Base-by-base conservation (phyloP, 2,888 invertebrate genomes). In the Laspeyria flexula region DNA sequence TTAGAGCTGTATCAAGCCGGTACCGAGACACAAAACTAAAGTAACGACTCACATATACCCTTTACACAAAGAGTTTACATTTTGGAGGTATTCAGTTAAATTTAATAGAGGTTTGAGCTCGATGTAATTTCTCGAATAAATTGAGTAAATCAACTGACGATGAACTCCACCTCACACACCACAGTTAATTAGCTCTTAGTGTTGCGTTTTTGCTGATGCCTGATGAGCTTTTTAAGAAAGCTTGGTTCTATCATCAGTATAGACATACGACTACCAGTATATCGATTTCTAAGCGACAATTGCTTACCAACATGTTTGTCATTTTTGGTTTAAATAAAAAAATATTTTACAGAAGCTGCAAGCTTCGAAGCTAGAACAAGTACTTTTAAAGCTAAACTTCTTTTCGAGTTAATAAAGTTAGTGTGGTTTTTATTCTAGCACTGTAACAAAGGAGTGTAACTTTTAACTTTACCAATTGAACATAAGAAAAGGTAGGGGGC, bases 401-500 rank as follows among this genome's bases (percentile, higher is more conserved):
- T 4, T 11, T 42, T 10, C 3, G 3, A 34, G 13, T 43, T 25
- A 12, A 12, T 41, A 39, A 27, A 13, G 30, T 15, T 21, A 21
- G 7, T 31, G 31, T 31, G 12, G 41, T 31, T 40, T 6, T 15
- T 12, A 9, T 13, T 33, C 15, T 1, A 9, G 3, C 11, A 30
- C 11, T 33, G 18, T 1, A 15, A n/a, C n/a, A 13, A 29, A 18
- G 27, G 18, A 12, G 18, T 27, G 33, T 45, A 39, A 60, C 41
- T 56, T 48, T 49, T 31, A 49, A 63, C 45, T 41, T 51, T 43
- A 54, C 59, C 73, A 73, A 74, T 72, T 71, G 71, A 73, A 73
- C 47, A 42, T 72, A 68, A 66, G 55, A 74, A 57, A 61, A 56
- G 54, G 65, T 71, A 77, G 70, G 73, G 66, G 68, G 70, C 68